Evolutionary conservation across 2,797 vertebrate species (phyloP), one percentile per base, ranked within the genome.

Genomic region (Notolepis coatsorum): DNA sequence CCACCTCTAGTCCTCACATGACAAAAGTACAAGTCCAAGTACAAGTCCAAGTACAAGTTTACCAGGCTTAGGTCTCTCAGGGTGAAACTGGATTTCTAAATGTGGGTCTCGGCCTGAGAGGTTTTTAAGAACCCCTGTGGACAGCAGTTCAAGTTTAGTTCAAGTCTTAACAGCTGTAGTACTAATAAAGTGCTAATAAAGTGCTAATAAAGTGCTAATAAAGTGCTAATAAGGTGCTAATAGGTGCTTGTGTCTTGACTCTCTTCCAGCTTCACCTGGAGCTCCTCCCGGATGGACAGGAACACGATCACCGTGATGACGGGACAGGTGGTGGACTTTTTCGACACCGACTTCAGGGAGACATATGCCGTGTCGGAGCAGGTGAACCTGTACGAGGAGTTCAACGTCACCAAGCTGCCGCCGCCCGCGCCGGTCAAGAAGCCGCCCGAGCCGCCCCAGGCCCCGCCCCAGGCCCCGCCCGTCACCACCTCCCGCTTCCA

Each of bases 321-420:
- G 0, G 97, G 97, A 25, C 96, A 99, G 37, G 82, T 94, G 0
- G 91, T 96, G 45, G 96, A 99, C 79, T 87, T 91, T 73, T 99
- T 98, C 2, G 97, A 99, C 3, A 50, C 82, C 0, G 96, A 98
- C 86, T 99, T 99, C 85, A 88, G 97, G 23, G 96, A 98, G 76
- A 90, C 97, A 23, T 99, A 99, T 0, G 96, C 96, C 12, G 91
- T 92, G 76, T 98, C 97, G 0, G 94, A 97, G 38, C 91, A 94
- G 66, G 94, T 99, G 50, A 92, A 95, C 86, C 90, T 99, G 4
- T 92, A 93, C 83, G 88, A 68, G 51, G 94, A 96, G 68, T 93
- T 98, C 73, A 92, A 89, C 81, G 81, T 99, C 82, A 86, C 84
- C 20, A 94, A 91, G 41, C 92, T 91, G 0, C 85, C 90, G 0